phyloP scores from a whole-genome alignment of 2,113 vertebrate species.

The Oryzias curvinotus region DNA sequence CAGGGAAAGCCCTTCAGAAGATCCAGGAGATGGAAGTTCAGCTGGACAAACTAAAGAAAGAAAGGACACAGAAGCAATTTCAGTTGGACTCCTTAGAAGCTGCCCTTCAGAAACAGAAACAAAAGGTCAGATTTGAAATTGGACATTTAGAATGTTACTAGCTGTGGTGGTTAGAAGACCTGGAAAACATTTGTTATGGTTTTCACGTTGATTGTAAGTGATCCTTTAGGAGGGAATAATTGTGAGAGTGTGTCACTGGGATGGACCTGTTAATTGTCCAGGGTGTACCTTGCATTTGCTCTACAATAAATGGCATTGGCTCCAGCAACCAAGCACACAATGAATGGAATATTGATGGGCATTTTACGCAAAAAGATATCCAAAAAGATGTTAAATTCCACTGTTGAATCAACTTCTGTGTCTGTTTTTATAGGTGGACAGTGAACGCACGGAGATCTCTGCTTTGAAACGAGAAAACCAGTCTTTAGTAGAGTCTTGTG shows the following conservation, averaged over 20 bases:
- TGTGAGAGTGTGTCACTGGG: too few relatives aligned
- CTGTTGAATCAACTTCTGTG: background rate
- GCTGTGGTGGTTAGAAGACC: too few relatives aligned
- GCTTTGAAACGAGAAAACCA: constrained; percentile 90
- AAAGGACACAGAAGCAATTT: constrained; percentile 88
- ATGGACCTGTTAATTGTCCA: too few relatives aligned
- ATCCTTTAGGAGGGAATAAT: too few relatives aligned
- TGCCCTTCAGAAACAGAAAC: constrained; percentile 89
- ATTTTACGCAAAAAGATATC: background rate
- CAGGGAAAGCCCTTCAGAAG: constrained; percentile 87
- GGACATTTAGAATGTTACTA: background rate
- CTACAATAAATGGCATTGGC: too few relatives aligned
- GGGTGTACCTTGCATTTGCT: too few relatives aligned
- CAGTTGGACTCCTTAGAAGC: constrained; percentile 88
- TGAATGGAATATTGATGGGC: background rate
- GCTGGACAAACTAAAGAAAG: constrained; percentile 89
- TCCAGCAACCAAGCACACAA: background rate
- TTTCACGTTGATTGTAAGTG: too few relatives aligned
- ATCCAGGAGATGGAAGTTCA: constrained; percentile 90
- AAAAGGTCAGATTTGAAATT: constrained; percentile 72
- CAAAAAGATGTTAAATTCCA: background rate
- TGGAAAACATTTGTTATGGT: too few relatives aligned
- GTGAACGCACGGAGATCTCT: constrained; percentile 83
- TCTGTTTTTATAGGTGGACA: constrained; percentile 79
- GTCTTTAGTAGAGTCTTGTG: constrained; percentile 87